Evolutionary conservation across 2,888 invertebrate species (phyloP), one percentile per base, ranked within the genome.

Genomic region (Choristoneura rosaceana): DNA sequence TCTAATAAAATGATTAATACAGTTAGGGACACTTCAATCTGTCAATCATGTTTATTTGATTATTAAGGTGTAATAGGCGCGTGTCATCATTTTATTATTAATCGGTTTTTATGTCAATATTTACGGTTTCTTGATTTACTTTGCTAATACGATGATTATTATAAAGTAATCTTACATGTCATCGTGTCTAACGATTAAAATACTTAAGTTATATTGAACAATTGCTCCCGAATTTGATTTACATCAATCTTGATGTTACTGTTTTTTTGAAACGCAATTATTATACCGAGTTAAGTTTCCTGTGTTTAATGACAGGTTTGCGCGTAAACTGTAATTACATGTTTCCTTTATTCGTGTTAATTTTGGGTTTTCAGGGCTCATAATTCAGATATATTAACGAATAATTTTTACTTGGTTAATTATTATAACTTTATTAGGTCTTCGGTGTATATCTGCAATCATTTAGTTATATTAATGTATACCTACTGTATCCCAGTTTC

Each of bases 1-100:
- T 69, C 7, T 64, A 59, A 64, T 69, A 68, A 69, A 73, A 73
- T 69, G n/a, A 43, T 73, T 59, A 69, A 69, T 73, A 73, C 73
- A 64, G 73, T 73, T 69, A 73, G 14, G 43, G 70, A 41, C 64
- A 38, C 66, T 61, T 55, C 25, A 55, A 45, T 25, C 47, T 50
- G 60, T 68, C 68, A 68, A 38, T 68, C 50, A 61, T 47, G 8
- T 60, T 64, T 17, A 64, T 64, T 50, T 15, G 33, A 15, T 5
- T 50, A 61, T 50, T 64, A 50, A 61, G 50, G 41, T 68, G 12
- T 59, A 50, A 41, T 43, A 71, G 52, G 17, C 17, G 61, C 68
- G 14, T 71, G 58, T 59, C 71, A 71, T 64, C 59, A 60, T 69
- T 73, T 64, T 50, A 59, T 64, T 69, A 50, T 69, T 52, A 60